Base-by-base conservation (phyloP, 2,888 invertebrate species). In the Cenopis cana region DNA sequence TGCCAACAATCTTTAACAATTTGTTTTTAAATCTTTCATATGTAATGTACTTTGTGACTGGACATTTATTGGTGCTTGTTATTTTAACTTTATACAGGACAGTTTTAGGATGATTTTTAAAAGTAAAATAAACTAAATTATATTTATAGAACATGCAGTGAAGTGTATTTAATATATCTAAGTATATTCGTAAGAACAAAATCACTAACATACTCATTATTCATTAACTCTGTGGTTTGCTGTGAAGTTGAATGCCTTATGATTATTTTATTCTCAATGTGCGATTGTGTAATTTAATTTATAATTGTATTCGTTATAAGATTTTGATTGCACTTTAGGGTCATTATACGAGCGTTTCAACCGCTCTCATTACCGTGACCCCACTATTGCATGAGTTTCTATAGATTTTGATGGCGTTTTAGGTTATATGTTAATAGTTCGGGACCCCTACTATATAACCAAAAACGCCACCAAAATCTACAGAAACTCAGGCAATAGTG, bases 1-100 rank as follows among this genome's bases (percentile, higher is more conserved):
- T 89, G 88, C 89, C 88, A 88, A 72, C 61, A n/a, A 50, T 65
- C 65, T 76, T 78, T 81, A 81, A 78, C 70, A 74, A 79, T 73
- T 75, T 77, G 74, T 80, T 76, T 79, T 80, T 78, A 77, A 78
- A 78, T 77, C 82, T 79, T 78, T 70, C 72, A 50, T 54, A 33
- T 67, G 24, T 72, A 56, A 50, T 61, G 71, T 71, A 71, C 68
- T 74, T 68, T 74, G 56, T 62, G 71, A 71, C 68, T 49, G 41
- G 57, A 36, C 60, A 66, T 69, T 55, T 73, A 73, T 74, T 75
- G 75, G 75, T 74, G 74, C 75, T 75, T 75, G 74, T 75, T 75
- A 74, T 73, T 75, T 74, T 75, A 74, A 67, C 67, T 61, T 67
- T 71, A 55, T 71, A 61, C 67, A 50, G 55, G 33, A 60, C 60